Base-by-base conservation (phyloP, 2,888 invertebrate genomes). In the Drosophila mimica region DNA sequence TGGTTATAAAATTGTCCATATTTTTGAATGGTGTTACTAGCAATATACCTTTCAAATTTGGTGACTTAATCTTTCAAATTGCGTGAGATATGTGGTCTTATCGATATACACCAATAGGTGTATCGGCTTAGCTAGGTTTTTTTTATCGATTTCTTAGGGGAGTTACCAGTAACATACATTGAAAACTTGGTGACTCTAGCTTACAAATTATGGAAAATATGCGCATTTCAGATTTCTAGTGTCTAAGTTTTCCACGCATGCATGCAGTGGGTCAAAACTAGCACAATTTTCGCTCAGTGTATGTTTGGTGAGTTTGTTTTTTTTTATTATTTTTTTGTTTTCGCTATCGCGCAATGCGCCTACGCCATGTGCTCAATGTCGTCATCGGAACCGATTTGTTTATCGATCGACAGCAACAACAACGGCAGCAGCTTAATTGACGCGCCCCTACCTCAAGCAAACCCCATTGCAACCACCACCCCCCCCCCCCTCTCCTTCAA, bases 371-470 rank as follows among this genome's bases (percentile, higher is more conserved):
- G 79, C 70, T 75, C 73, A 70, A 76, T 85, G 77, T 76, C 85
- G 83, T 80, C 88, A 85, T 82, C 70, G 88, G 80, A 88, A 84
- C 66, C 74, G 73, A 74, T 82, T 85, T 80, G 74, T 80, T 84
- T 85, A 84, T 78, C 88, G 88, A 80, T 79, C 30, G 20, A 30
- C 40, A 15, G 31, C 62, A 46, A 25, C 43, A 46, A 33, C 53
- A 53, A 15, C 38, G 5, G 28, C 62, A 49, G 20, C 36, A 51
- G 70, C 65, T 74, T 76, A 63, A 79, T 77, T 81, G 79, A 81
- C 81, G 53, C 60, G 54, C 51, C 76, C 46, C 49, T 20, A 31
- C 30, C 43, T 11, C 54, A 20, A n/a, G 49, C 13, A 11, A 17
- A 1, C 25, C 34, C 38, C 15, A 33, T 0, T 15, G 6, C 5